Evolutionary conservation across 2,888 invertebrate genomes (phyloP), one percentile per base, ranked within the genome.

Genomic region (Adelphocoris suturalis): DNA sequence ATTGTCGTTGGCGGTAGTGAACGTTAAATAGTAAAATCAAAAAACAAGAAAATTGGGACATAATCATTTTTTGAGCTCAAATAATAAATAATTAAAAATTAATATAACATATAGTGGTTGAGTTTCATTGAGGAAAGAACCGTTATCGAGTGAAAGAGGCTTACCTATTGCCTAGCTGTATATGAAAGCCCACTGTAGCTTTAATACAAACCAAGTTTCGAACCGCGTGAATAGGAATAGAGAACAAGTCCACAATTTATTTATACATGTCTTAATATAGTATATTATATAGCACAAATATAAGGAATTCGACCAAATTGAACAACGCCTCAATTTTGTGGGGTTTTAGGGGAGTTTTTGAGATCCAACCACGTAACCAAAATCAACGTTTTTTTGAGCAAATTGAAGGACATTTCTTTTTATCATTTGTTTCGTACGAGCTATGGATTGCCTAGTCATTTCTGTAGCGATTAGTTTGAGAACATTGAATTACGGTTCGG

Each of bases 141-240:
- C 0, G 16, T 1, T n/a, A n/a, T 5, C n/a, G 19, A 14, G 57
- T n/a, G 68, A 23, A 19, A 68, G 68, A 68, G 68, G 23, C 27
- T 68, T 27, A 19, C 23, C 23, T 23, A 68, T 19, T 27, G 68
- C 27, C 37, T 37, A 37, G 37, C 37, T 37, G 37, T 46, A 19
- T 75, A 86, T 86, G 86, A 86, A 86, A 86, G 86, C 86, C 86
- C 86, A 52, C 28, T 86, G 86, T 86, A 86, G 86, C 86, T 86
- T 37, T 55, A 61, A 61, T 57, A 37, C 23, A 85, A 61, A 61
- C 16, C 85, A 85, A 27, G 23, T 85, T 85, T 37, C 46, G 14
- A 78, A 37, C 16, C 23, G 19, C 19, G 68, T 23, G 68, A 68
- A 11, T 16, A 68, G 68, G 68, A 19, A 12, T 68, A 4, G 23